Percentiles rank a stretch among this genome's conserved stretches.
These are phyloP conservation scores for Procavia capensis DNA, from an alignment of 2,113 vertebrate species.

Conservation along the genomic window DNA sequence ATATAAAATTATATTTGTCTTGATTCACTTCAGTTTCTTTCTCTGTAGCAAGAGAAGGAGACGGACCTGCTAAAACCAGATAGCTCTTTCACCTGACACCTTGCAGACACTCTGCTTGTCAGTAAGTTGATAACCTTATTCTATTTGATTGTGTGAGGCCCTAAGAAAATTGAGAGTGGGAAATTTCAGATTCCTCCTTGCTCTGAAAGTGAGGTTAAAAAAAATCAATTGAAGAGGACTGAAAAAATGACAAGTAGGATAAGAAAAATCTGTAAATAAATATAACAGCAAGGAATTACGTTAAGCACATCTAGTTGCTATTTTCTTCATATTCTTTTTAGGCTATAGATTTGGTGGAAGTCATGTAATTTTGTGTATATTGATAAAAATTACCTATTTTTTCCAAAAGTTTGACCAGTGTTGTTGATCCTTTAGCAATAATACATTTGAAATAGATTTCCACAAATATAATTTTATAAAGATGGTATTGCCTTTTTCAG, in stretches of 20 bases:
- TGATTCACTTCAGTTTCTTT: slow-evolving; percentile 4
- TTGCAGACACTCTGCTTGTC: too few species aligned
- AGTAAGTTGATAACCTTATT: too few species aligned
- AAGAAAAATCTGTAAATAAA: slow-evolving; percentile 59
- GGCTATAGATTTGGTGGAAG: slow-evolving; percentile 80
- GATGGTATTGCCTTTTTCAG: slow-evolving; percentile 65
- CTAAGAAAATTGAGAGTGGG: too few species aligned
- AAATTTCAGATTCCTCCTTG: slow-evolving; percentile 74
- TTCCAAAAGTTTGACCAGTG: slow-evolving; percentile 69
- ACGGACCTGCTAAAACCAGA: too few species aligned
- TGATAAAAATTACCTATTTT: slow-evolving; percentile 80
- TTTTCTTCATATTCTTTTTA: slow-evolving; percentile 72
- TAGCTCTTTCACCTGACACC: too few species aligned
- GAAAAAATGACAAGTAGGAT: slow-evolving; percentile 63
- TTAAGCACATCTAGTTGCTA: slow-evolving; percentile 53
- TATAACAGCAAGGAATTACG: neutral
- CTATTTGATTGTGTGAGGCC: too few species aligned
- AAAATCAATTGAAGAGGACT: slow-evolving; percentile 70
- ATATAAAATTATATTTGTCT: neutral
- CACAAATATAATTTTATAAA: slow-evolving; percentile 45
- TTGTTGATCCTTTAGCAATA: slow-evolving; percentile 83
- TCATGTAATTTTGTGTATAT: slow-evolving; percentile 85
- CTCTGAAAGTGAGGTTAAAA: slow-evolving; percentile 76
- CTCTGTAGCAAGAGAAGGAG: too few species aligned
- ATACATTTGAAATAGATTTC: slow-evolving; percentile 77